phyloP scores from a whole-genome alignment of 2,888 invertebrate genomes.

The Conops quadrifasciatus region DNA sequence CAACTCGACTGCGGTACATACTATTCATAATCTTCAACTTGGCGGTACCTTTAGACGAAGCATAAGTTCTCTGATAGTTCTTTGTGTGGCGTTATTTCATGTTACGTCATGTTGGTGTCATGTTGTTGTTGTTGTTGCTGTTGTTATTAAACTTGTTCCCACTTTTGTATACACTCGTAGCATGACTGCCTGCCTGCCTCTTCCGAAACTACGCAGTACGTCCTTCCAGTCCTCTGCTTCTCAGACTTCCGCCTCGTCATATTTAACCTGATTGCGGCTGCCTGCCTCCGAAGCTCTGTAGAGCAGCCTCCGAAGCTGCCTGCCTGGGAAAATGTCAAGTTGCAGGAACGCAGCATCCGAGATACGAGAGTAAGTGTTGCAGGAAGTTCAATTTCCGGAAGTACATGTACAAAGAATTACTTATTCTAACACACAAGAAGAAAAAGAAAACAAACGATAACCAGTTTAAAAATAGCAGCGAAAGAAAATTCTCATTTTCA shows the following conservation, averaged over 20 bases:
- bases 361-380: conserved; percentile 13
- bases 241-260: neutral
- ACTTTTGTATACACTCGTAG: neutral
- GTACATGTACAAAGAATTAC: neutral
- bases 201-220: too few species aligned
- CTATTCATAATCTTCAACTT: too few species aligned
- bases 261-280: conserved; percentile 5
- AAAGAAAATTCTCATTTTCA: too few species aligned
- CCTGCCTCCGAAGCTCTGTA: neutral
- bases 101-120: neutral
- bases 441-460: neutral
- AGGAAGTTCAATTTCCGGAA: conserved; percentile 33
- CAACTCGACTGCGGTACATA: too few species aligned
- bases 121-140: neutral
- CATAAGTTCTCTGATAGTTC: neutral
- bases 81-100: neutral
- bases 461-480: neutral
- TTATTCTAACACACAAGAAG: neutral
- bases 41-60: neutral
- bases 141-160: conserved; percentile 3
- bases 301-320: neutral
- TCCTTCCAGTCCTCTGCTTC: too few species aligned
- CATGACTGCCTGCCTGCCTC: neutral
- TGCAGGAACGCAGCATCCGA: neutral
- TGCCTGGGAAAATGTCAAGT: conserved; percentile 14